Percentiles rank a stretch among this genome's conserved stretches.
Conservation (phyloP, 2,888 invertebrate genomes). For the Pilophorus perplexus region DNA sequence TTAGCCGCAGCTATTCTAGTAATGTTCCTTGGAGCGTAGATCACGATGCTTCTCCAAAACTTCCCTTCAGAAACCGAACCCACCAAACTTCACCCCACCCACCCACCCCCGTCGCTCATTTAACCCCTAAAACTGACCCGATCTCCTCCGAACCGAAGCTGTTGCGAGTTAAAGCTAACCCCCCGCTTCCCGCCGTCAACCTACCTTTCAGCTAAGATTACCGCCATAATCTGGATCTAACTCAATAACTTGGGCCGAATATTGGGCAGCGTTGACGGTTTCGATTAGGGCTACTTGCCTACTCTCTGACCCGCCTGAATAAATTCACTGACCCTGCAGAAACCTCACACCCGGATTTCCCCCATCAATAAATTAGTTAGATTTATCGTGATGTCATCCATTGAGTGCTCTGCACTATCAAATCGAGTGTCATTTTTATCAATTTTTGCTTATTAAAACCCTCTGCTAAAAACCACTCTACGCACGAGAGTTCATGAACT, state of each 20-base stretch:
- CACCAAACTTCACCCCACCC: background rate
- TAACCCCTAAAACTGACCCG: constrained; percentile 10
- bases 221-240: constrained; percentile 4
- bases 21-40: constrained; percentile 20
- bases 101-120: background rate
- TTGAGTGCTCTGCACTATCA: no score
- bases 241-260: constrained; percentile 12
- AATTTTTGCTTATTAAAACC: no score
- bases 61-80: background rate
- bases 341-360: no score
- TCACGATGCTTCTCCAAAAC: constrained; percentile 6
- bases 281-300: no score
- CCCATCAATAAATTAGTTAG: no score
- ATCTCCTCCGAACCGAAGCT: constrained; percentile 1
- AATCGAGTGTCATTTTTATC: no score
- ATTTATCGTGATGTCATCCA: no score
- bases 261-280: background rate
- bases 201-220: background rate
- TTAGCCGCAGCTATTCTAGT: constrained; percentile 25
- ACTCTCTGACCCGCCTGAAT: no score
- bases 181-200: background rate
- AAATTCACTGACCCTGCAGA: no score
- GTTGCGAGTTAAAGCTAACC: background rate
- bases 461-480: no score
- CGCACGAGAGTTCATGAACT: no score